Conservation (phyloP, 2,888 invertebrate species). For the Parasteatoda lunata region DNA sequence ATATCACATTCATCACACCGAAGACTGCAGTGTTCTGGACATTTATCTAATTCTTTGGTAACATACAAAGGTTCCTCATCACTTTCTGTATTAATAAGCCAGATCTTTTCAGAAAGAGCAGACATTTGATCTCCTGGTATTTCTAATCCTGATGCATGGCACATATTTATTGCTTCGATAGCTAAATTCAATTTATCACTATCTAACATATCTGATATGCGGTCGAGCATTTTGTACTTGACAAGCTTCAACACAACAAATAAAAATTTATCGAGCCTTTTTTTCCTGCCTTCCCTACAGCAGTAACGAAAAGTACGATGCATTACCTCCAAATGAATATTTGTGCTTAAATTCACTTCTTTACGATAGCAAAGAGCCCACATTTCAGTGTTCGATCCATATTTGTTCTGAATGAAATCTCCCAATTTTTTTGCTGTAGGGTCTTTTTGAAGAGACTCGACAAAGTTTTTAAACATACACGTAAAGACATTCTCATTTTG, state of each 20-base stretch:
- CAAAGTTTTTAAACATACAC: constrained; percentile 37
- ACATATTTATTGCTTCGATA: constrained; percentile 31
- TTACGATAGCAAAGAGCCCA: constrained; percentile 44
- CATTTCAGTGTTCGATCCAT: constrained; percentile 26
- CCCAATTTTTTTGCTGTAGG: constrained; percentile 16
- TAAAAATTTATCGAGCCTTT: constrained; percentile 30
- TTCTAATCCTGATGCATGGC: constrained; percentile 31
- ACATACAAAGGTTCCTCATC: constrained; percentile 31
- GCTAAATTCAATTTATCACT: constrained; percentile 31
- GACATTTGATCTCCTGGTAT: constrained; percentile 10
- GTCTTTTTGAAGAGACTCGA: background rate
- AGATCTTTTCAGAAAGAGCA: constrained; percentile 34
- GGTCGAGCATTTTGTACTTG: constrained; percentile 42
- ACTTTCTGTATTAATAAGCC: constrained; percentile 24
- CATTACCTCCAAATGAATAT: constrained; percentile 34
- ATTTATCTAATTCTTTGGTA: constrained; percentile 13
- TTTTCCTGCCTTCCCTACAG: constrained; percentile 25
- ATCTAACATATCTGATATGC: constrained; percentile 26
- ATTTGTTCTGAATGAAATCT: constrained; percentile 6
- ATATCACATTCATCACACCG: constrained; percentile 44
- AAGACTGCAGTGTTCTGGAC: constrained; percentile 36
- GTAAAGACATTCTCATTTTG: constrained; percentile 22
- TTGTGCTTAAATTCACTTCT: constrained; percentile 34
- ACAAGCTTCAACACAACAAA: constrained; percentile 39
- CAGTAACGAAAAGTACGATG: constrained; percentile 16